Percentiles rank a stretch among this genome's conserved stretches.
These are phyloP conservation scores for Linepithema humile DNA, from an alignment of 1,140 invertebrate genomes.

Conservation along the genomic window DNA sequence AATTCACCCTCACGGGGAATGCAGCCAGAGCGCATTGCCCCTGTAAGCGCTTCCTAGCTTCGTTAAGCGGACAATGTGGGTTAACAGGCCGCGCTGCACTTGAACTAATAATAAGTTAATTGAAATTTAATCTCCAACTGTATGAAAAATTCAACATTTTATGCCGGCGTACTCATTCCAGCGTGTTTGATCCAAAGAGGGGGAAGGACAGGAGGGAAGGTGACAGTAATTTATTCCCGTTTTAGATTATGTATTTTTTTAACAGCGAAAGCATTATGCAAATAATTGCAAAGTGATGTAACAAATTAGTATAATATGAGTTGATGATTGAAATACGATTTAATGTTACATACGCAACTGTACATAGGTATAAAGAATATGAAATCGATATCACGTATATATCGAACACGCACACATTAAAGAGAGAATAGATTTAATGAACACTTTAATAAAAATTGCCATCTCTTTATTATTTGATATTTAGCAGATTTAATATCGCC, in stretches of 20 bases:
- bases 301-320: background rate
- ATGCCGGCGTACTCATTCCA: background rate
- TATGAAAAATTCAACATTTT: slow-evolving; percentile 15
- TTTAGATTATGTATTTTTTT: background rate
- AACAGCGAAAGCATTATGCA: background rate
- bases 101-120: slow-evolving; percentile 54
- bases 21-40: slow-evolving; percentile 59
- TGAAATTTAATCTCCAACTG: slow-evolving; percentile 53
- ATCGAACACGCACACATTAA: background rate
- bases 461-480: background rate
- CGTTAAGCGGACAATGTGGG: slow-evolving; percentile 42
- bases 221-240: background rate
- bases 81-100: slow-evolving; percentile 28
- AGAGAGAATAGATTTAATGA: background rate
- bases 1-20: slow-evolving; percentile 59
- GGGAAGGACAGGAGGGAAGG: background rate
- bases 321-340: background rate
- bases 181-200: background rate
- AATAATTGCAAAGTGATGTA: background rate
- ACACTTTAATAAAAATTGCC: background rate
- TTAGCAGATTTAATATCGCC: background rate
- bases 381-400: background rate
- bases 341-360: background rate
- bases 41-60: slow-evolving; percentile 1
- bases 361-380: background rate